phyloP scores from a whole-genome alignment of 2,797 vertebrate genomes.

The Bovichtus diacanthus region DNA sequence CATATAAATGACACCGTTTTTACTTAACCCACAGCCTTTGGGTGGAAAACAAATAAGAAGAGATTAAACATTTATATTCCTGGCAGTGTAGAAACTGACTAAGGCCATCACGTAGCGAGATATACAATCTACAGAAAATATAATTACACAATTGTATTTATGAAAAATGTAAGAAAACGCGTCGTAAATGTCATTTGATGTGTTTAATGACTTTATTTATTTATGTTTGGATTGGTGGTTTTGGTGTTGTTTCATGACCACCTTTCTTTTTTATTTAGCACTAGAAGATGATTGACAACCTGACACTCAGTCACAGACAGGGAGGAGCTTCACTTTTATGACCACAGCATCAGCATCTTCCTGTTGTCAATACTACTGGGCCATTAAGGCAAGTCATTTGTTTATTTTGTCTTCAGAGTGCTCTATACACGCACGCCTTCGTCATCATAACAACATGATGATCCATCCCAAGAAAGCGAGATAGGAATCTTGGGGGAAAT shows the following conservation, averaged over 20 bases:
- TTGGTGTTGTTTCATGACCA: constrained; percentile 4
- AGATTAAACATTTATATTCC: neutral
- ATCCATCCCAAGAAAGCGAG: constrained; percentile 25
- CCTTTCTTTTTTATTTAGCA: neutral
- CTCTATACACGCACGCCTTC: neutral
- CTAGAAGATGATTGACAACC: neutral
- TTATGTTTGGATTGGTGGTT: neutral
- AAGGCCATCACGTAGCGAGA: neutral
- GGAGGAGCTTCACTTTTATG: neutral
- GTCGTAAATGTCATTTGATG: too few species aligned
- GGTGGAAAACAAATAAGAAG: neutral
- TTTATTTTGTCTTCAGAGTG: neutral
- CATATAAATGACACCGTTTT: too few species aligned
- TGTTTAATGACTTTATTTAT: too few species aligned
- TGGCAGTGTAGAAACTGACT: too few species aligned
- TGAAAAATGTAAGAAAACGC: too few species aligned
- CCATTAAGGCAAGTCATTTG: neutral
- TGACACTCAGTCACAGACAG: neutral
- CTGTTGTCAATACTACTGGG: neutral
- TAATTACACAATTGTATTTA: too few species aligned
- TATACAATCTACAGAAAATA: neutral
- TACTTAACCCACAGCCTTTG: neutral
- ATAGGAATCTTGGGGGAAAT: constrained; percentile 46
- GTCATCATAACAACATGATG: neutral
- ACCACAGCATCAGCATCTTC: neutral